Percentiles rank a stretch among this genome's conserved stretches.
Conservation (phyloP, 92 coral and sea anemone genomes). For the Zoanthus gigantus region DNA sequence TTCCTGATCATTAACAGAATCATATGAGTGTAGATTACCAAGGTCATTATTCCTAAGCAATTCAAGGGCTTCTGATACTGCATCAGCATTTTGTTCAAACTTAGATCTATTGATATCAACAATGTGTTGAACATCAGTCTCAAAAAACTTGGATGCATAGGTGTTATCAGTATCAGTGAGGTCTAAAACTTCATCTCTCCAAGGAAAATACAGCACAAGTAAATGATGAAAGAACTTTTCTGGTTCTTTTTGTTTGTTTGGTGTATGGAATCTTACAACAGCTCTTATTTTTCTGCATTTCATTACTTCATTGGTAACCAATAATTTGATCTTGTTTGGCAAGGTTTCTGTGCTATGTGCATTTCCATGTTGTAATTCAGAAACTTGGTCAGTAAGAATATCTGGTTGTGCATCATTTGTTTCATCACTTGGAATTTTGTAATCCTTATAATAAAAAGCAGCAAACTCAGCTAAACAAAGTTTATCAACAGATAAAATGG, state of each 20-base stretch:
- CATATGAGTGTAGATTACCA: not conserved
- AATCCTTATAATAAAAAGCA: not conserved
- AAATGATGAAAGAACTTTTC: constrained; percentile 51
- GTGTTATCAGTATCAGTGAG: not conserved
- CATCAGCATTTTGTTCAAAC: not conserved
- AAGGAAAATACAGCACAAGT: constrained; percentile 52
- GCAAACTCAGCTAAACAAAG: not conserved
- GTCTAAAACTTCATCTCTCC: not conserved
- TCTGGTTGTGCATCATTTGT: not conserved
- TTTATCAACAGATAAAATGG: not conserved
- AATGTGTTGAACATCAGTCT: not conserved
- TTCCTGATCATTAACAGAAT: not conserved
- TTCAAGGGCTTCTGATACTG: not conserved
- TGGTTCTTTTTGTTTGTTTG: constrained; percentile 24
- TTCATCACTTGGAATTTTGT: not conserved
- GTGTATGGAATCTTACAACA: constrained; percentile 55
- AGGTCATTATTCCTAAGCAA: not conserved
- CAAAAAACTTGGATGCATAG: not conserved
- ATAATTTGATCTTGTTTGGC: constrained; percentile 45
- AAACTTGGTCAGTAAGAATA: constrained; percentile 34
- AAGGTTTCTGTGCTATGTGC: constrained; percentile 3
- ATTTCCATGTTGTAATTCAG: constrained; percentile 5
- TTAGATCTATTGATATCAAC: not conserved
- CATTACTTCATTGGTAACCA: constrained; percentile 47
- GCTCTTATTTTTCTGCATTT: constrained; percentile 32